Evolutionary conservation across 2,888 invertebrate genomes (phyloP).

Genomic region (Cotesia congregata): DNA sequence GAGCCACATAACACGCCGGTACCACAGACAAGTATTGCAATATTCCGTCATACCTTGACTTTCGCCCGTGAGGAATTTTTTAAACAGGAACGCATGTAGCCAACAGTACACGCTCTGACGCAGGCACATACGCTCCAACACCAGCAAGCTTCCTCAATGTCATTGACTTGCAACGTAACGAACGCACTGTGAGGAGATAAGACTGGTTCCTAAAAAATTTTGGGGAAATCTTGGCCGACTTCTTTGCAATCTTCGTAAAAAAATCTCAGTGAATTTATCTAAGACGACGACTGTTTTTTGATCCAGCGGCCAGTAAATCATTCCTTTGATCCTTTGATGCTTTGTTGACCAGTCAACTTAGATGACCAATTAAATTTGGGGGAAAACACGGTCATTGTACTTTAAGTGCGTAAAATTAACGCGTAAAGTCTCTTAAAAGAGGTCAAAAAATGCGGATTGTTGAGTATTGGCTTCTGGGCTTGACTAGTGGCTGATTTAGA

Average conservation of each 20-base stretch:
- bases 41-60: conserved; percentile 67
- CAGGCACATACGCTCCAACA: conserved; percentile 34
- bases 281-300: too few species aligned
- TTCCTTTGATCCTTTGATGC: not conserved
- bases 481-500: not conserved
- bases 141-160: conserved; percentile 59
- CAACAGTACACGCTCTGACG: conserved; percentile 54
- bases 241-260: not conserved
- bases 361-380: conserved; percentile 59
- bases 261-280: not conserved
- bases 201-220: conserved; percentile 28
- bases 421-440: not conserved
- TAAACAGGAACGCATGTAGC: conserved; percentile 69
- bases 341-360: not conserved
- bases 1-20: not conserved
- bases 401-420: conserved; percentile 25
- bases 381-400: conserved; percentile 68
- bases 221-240: not conserved
- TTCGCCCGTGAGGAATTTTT: conserved; percentile 70
- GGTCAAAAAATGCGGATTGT: not conserved
- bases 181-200: not conserved
- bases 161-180: conserved; percentile 45
- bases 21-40: conserved; percentile 51
- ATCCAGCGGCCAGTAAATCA: too few species aligned
- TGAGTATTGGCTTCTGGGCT: not conserved